Conservation (phyloP, 1,140 invertebrate genomes). For the Papilio polyxenes region DNA sequence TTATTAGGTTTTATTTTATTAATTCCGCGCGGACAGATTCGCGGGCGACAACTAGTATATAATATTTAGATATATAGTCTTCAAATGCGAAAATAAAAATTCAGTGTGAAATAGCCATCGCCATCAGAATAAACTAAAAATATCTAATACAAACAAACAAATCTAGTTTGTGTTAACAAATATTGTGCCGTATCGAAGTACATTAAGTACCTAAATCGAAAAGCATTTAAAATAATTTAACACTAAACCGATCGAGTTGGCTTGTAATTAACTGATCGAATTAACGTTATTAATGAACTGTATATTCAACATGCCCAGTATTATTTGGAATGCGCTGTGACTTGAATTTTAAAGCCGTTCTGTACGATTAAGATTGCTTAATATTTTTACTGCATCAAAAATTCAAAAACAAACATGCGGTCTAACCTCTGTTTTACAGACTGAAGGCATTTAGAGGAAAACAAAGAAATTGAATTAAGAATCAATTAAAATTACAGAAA, state of each 20-base stretch:
- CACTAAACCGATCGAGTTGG: not conserved
- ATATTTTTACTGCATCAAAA: not conserved
- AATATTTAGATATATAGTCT: too few relatives aligned
- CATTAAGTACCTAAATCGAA: conserved; percentile 1
- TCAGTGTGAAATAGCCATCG: too few relatives aligned
- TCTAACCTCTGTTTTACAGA: too few relatives aligned
- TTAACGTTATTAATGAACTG: conserved; percentile 13
- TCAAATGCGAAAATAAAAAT: too few relatives aligned
- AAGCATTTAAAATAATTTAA: conserved; percentile 23
- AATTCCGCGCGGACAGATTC: too few relatives aligned
- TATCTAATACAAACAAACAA: not conserved
- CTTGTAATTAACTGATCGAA: conserved; percentile 7
- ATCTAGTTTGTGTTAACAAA: not conserved
- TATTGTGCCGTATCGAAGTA: not conserved
- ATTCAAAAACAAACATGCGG: too few relatives aligned
- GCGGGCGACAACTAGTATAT: too few relatives aligned
- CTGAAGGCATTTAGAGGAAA: too few relatives aligned
- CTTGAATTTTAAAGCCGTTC: conserved; percentile 9
- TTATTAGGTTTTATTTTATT: too few relatives aligned
- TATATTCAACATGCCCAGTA: not conserved
- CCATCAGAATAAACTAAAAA: too few relatives aligned
- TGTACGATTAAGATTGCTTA: not conserved
- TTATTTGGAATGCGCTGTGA: not conserved
- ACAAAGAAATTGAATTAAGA: too few relatives aligned
- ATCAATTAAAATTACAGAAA: too few relatives aligned